Base-by-base conservation (phyloP, 2,113 vertebrate species). In the Triplophysa dalaica region DNA sequence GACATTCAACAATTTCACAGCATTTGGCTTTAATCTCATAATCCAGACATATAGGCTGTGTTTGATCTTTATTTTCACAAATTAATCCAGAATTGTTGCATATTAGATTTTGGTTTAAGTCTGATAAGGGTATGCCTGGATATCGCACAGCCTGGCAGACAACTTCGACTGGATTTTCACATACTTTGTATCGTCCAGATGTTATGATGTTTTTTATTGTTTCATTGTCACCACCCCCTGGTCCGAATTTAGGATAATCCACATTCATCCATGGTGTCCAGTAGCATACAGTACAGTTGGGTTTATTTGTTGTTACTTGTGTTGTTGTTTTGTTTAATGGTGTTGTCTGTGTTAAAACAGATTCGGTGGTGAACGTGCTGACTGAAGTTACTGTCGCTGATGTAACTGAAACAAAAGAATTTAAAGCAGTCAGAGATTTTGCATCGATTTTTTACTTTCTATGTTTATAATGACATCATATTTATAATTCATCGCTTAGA, bases 31-130 rank as follows among this genome's bases (percentile, higher is more conserved):
- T 85, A 43, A 91, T 77, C 81, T 91, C 86, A 82, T 89, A 91
- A 79, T 91, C 45, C 11, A 81, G 78, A 75, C 93, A 94, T 72
- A 91, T 87, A 2, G 66, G 70, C 7, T 52, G 50, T 52, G 0
- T 84, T 1, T 93, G 92, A 50, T 91, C 77, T 1, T 56, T 68
- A 61, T 93, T 93, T 22, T 78, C 22, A 79, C 93, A 93, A 62
- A 91, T 33, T 2, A 94, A 77, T n/a, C 92, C 92, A 19, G 72
- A 0, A 1, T 70, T 70, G 2, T 89, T 84, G 26, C 92, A 93
- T 13, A 63, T 81, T 7, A 93, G 87, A 0, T 0, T 77, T 83
- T 94, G 92, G 0, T 56, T 73, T 29, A 93, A 64, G 11, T 87
- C 1, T 1, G 77, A 64, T 0, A 88, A 38, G 0, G 82, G 77